Conservation (phyloP, 2,888 invertebrate genomes). For the Trissolcus japonicus region DNA sequence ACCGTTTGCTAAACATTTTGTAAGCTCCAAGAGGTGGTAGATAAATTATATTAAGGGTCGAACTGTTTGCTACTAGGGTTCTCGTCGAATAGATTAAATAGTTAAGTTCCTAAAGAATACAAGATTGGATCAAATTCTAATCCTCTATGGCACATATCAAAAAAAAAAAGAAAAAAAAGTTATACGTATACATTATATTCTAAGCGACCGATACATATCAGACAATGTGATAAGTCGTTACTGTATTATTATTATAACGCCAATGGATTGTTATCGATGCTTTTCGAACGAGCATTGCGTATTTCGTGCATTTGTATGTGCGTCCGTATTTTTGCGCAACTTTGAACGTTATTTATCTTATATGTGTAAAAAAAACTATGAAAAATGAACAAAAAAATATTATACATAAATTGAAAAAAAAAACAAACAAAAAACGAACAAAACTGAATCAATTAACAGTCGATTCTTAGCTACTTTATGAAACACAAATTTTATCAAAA, state of each 20-base stretch:
- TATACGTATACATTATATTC: conserved; percentile 20
- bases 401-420: neutral
- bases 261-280: conserved; percentile 57
- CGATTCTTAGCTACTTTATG: neutral
- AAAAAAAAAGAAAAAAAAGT: conserved; percentile 31
- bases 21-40: conserved; percentile 1
- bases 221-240: conserved; percentile 58
- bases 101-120: conserved; percentile 55
- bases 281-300: conserved; percentile 43
- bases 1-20: neutral
- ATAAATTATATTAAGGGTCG: neutral
- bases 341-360: conserved; percentile 47
- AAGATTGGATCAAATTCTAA: conserved; percentile 55
- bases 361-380: conserved; percentile 27
- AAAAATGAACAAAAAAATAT: conserved; percentile 28
- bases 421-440: neutral
- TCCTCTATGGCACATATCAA: conserved; percentile 57
- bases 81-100: conserved; percentile 46
- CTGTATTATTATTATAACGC: conserved; percentile 52
- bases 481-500: neutral
- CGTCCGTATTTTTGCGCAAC: conserved; percentile 48
- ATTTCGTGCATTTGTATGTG: conserved; percentile 48
- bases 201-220: conserved; percentile 56
- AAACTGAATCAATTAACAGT: neutral
- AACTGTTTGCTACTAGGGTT: conserved; percentile 53